These are phyloP conservation scores for Cybosia mesomella DNA, from an alignment of 2,888 invertebrate genomes.

Conservation along the genomic window DNA sequence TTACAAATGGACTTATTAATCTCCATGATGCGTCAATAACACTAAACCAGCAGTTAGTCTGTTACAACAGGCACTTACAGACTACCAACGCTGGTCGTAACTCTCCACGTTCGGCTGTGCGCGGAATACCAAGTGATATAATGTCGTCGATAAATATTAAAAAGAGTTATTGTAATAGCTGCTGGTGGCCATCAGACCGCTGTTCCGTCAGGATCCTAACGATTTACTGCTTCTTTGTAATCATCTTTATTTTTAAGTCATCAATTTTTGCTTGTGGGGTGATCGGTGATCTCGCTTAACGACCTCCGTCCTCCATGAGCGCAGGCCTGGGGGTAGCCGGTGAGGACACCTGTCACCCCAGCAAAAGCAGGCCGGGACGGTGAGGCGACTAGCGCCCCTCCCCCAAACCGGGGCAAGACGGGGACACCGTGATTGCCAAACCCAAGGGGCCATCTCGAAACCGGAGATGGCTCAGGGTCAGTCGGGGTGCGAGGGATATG, in stretches of 20 bases:
- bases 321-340: no score
- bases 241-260: constrained; percentile 11
- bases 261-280: background rate
- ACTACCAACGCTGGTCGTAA: constrained; percentile 41
- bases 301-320: no score
- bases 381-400: no score
- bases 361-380: no score
- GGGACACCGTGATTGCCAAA: no score
- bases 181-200: constrained; percentile 21
- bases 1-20: constrained; percentile 23
- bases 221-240: constrained; percentile 20
- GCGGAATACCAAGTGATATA: constrained; percentile 41
- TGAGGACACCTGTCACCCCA: no score
- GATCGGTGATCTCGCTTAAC: no score
- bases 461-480: no score
- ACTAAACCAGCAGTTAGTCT: constrained; percentile 35
- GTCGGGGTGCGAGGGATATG: no score
- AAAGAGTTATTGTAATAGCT: constrained; percentile 36
- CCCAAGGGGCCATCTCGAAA: no score
- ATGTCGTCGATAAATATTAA: constrained; percentile 43
- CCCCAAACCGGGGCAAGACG: no score
- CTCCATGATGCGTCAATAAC: constrained; percentile 31
- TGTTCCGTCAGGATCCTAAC: constrained; percentile 27
- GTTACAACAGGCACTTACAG: constrained; percentile 33
- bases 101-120: constrained; percentile 34